These are phyloP conservation scores for Lasioglossum albipes DNA, from an alignment of 1,140 invertebrate species.

Conservation along the genomic window DNA sequence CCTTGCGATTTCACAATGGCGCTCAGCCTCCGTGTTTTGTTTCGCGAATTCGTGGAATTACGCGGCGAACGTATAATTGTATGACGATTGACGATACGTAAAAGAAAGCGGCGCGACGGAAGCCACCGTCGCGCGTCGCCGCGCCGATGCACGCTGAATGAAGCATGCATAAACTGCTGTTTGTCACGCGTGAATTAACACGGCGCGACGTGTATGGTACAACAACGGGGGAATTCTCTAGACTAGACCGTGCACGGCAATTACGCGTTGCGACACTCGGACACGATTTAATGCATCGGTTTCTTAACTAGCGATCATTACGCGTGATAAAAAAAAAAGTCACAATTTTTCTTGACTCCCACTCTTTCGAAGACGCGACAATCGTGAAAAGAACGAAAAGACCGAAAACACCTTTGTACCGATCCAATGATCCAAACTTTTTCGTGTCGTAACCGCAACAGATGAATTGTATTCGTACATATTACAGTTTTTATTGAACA, in stretches of 20 bases:
- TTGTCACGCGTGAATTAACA: conserved; percentile 1
- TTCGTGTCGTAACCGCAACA: no score
- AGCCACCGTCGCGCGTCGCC: no score
- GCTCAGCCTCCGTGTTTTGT: not conserved
- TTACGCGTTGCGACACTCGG: conserved; percentile 2
- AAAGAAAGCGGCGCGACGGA: not conserved
- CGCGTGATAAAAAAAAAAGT: no score
- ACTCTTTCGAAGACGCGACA: no score
- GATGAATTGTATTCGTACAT: no score
- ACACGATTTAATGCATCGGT: not conserved
- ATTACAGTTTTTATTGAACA: no score
- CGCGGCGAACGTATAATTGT: no score
- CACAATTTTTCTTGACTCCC: no score
- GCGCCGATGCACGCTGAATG: not conserved
- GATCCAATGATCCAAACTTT: no score
- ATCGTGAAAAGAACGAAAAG: no score
- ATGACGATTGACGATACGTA: not conserved
- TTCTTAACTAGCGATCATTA: not conserved
- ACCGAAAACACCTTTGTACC: no score
- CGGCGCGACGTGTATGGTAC: not conserved
- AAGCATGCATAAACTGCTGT: not conserved
- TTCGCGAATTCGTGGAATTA: not conserved
- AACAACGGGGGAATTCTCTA: not conserved
- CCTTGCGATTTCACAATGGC: not conserved
- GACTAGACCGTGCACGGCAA: not conserved